Evolutionary conservation across 1,140 invertebrate genomes (phyloP).

Genomic region (Caerostris darwini): DNA sequence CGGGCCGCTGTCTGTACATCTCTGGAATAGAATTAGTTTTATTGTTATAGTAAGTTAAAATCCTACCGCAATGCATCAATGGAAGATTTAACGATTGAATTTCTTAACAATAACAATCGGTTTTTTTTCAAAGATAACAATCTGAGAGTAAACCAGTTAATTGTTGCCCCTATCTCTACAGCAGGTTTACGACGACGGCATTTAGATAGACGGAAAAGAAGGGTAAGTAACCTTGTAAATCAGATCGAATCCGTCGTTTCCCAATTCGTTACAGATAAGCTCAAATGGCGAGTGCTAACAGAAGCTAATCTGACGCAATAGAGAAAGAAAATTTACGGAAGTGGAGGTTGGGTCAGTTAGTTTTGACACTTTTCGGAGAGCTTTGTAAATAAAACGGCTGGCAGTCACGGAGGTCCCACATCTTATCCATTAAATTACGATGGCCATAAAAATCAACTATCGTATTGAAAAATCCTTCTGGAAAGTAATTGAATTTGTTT

Average conservation of each 20-base stretch:
- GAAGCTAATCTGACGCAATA: not conserved
- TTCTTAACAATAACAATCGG: no score
- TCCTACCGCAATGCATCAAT: no score
- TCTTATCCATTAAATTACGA: no score
- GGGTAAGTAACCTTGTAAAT: slow-evolving; percentile 22
- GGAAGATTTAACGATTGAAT: no score
- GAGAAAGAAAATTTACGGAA: slow-evolving; percentile 9
- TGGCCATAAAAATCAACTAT: no score
- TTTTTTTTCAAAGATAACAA: not conserved
- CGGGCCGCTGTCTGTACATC: no score
- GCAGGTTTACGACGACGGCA: not conserved
- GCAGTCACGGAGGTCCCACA: not conserved
- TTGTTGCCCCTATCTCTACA: not conserved
- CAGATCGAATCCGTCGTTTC: not conserved
- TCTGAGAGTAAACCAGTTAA: not conserved
- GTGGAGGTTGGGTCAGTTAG: not conserved
- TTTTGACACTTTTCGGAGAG: not conserved
- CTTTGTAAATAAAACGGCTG: not conserved
- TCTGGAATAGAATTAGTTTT: no score
- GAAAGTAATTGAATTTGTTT: no score
- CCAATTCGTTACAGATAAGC: no score
- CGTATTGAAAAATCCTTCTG: no score
- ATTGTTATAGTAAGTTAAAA: no score
- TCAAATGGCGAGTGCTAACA: not conserved
- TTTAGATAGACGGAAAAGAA: not conserved